Evolutionary conservation across 2,888 invertebrate genomes (phyloP).

Genomic region (Athalia circularis): DNA sequence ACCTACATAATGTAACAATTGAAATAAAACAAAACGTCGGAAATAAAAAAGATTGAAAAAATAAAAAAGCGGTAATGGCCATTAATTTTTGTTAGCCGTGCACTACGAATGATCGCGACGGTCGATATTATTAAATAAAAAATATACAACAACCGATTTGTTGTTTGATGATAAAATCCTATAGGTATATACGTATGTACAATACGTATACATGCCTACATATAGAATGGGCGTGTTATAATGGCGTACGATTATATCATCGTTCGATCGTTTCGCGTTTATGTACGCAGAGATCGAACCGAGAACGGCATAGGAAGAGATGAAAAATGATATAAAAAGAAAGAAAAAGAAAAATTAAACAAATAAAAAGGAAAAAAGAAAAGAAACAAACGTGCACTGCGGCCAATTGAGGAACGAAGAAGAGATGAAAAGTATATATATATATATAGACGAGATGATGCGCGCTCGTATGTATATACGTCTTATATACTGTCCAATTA

Average conservation of each 20-base stretch:
- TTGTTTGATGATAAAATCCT: conserved; percentile 8
- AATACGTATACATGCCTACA: neutral
- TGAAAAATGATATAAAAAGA: no score
- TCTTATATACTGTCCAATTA: conserved; percentile 22
- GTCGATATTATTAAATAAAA: neutral
- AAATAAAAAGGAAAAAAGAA: no score
- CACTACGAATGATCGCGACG: no score
- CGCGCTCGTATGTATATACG: neutral
- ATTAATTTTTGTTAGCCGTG: no score
- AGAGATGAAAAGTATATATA: no score
- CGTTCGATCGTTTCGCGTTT: neutral
- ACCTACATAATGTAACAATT: no score
- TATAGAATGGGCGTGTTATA: neutral
- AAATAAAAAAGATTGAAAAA: neutral
- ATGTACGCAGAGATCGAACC: no score
- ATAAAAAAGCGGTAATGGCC: neutral
- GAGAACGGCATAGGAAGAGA: no score
- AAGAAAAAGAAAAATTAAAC: no score
- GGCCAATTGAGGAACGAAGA: no score
- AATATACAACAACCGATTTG: conserved; percentile 19
- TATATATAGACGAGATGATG: no score
- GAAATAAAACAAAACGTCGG: neutral
- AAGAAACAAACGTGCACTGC: no score
- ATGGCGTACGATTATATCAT: conserved; percentile 38
- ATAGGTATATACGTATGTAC: neutral